phyloP scores from a whole-genome alignment of 2,888 invertebrate species.

The Xanthorhoe designata region DNA sequence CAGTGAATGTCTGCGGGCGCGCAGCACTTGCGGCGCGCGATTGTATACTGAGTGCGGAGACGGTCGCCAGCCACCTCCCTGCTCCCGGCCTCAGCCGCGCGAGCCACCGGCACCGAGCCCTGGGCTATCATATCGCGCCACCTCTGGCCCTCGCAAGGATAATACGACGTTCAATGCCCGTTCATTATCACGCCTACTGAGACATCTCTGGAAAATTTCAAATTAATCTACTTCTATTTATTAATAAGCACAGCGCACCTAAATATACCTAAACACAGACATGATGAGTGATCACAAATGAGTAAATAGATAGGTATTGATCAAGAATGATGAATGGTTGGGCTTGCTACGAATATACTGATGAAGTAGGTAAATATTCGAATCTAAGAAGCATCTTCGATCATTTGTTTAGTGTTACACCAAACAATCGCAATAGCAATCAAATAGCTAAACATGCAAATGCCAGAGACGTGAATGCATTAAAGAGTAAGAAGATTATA shows the following conservation, averaged over 20 bases:
- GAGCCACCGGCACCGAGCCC: slow-evolving; percentile 56
- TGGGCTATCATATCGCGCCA: slow-evolving; percentile 74
- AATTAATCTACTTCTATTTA: slow-evolving; percentile 32
- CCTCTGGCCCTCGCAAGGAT: slow-evolving; percentile 77
- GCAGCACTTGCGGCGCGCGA: slow-evolving; percentile 79
- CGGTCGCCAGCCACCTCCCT: slow-evolving; percentile 72
- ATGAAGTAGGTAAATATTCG: slow-evolving; percentile 17
- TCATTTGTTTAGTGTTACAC: slow-evolving; percentile 18
- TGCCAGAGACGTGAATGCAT: slow-evolving; percentile 52
- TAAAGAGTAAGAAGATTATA: slow-evolving; percentile 37
- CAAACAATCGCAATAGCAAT: slow-evolving; percentile 21
- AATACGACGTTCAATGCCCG: slow-evolving; percentile 72
- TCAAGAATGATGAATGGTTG: slow-evolving; percentile 8
- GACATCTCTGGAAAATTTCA: slow-evolving; percentile 36
- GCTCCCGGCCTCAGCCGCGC: slow-evolving; percentile 76
- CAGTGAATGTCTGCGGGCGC: slow-evolving; percentile 75
- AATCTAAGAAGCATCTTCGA: slow-evolving; percentile 13
- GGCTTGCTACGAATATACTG: background rate
- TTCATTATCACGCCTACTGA: slow-evolving; percentile 62
- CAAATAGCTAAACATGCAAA: slow-evolving; percentile 39
- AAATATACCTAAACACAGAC: slow-evolving; percentile 32
- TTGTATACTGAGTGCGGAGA: slow-evolving; percentile 75
- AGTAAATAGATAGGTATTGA: slow-evolving; percentile 32
- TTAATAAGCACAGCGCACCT: slow-evolving; percentile 10
- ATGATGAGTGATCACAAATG: slow-evolving; percentile 10